Conservation (phyloP, 2,888 invertebrate genomes). For the Alcis repandata region DNA sequence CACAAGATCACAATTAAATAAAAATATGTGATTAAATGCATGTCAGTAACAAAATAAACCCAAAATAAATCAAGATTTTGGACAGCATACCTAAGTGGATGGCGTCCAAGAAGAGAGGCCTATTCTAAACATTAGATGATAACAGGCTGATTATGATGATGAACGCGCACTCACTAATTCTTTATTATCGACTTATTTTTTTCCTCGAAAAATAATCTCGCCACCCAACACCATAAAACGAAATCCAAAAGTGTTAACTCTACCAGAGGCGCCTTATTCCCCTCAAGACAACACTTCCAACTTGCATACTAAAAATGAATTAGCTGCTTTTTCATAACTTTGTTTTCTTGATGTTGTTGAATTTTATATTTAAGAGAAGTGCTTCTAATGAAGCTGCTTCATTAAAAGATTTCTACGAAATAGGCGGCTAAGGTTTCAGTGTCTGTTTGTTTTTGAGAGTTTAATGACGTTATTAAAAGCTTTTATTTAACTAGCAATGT, state of each 20-base stretch:
- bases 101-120: too few species aligned
- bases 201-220: neutral
- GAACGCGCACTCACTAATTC: too few species aligned
- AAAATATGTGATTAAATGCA: too few species aligned
- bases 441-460: neutral
- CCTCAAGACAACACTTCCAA: neutral
- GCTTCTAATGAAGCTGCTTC: constrained; percentile 18
- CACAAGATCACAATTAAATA: too few species aligned
- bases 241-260: neutral
- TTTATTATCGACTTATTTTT: too few species aligned
- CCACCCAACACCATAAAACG: neutral
- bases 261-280: neutral
- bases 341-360: constrained; percentile 16
- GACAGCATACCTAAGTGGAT: too few species aligned
- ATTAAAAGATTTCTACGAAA: constrained; percentile 12
- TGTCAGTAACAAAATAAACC: too few species aligned
- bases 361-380: constrained; percentile 17
- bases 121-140: too few species aligned
- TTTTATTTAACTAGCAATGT: too few species aligned
- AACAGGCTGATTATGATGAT: too few species aligned
- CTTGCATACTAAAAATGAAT: constrained; percentile 25
- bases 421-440: neutral
- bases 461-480: too few species aligned
- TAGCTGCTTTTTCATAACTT: constrained; percentile 15
- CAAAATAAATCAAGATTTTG: neutral